phyloP scores from a whole-genome alignment of 1,140 invertebrate species.

The Steinernema khuongi region DNA sequence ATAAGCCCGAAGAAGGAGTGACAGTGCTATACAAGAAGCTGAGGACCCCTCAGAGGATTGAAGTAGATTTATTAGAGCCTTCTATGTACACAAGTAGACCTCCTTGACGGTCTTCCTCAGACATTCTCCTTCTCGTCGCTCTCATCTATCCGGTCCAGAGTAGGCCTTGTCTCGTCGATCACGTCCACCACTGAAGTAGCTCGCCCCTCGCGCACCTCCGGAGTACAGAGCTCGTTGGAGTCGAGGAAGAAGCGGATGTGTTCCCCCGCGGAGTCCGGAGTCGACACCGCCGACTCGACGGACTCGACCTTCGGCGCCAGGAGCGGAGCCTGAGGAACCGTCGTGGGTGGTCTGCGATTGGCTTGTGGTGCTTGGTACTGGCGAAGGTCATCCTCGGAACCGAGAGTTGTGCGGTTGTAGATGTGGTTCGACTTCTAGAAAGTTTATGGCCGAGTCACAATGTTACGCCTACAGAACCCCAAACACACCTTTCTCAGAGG shows the following conservation, averaged over 20 bases:
- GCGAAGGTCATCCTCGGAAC: not conserved
- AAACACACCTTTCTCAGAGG: not conserved
- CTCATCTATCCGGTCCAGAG: not conserved
- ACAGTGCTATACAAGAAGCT: too few species aligned
- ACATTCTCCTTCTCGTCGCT: constrained; percentile 1
- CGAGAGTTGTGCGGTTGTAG: not conserved
- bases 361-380: not conserved
- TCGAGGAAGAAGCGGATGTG: constrained; percentile 5
- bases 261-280: not conserved
- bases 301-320: not conserved
- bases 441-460: not conserved
- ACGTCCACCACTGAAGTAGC: not conserved
- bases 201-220: not conserved
- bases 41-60: too few species aligned
- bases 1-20: too few species aligned
- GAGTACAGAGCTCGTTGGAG: not conserved
- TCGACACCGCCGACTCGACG: not conserved
- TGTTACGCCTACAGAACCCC: not conserved
- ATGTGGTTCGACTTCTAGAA: constrained; percentile 10
- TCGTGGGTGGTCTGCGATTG: not conserved
- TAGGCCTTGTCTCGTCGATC: not conserved
- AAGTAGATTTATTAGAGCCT: too few species aligned
- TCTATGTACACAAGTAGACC: too few species aligned
- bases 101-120: not conserved
- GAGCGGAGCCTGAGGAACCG: not conserved